phyloP scores from a whole-genome alignment of 1,140 invertebrate genomes.

The Dendroctonus ponderosae region DNA sequence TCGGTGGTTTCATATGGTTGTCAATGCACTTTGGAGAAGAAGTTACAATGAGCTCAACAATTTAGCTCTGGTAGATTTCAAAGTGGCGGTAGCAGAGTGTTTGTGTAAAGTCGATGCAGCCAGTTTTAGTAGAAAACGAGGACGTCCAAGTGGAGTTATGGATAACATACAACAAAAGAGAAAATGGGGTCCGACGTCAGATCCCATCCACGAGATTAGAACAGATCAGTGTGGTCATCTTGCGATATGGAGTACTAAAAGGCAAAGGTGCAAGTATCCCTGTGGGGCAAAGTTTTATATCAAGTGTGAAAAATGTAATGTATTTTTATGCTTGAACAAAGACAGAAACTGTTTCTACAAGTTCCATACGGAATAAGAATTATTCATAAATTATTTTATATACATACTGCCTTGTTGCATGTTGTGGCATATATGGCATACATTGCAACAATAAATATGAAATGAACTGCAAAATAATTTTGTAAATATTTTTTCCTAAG shows the following conservation, averaged over 20 bases:
- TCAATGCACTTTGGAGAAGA: constrained; percentile 31
- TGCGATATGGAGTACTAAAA: not conserved
- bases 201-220: constrained; percentile 12
- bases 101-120: constrained; percentile 23
- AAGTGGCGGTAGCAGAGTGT: constrained; percentile 29
- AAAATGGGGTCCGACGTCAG: constrained; percentile 12
- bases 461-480: too few species aligned
- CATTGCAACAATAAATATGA: too few species aligned
- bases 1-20: too few species aligned
- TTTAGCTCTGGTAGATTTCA: constrained; percentile 24
- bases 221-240: constrained; percentile 13
- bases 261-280: constrained; percentile 15
- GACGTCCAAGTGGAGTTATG: constrained; percentile 14
- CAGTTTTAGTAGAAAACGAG: constrained; percentile 6
- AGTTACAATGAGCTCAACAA: constrained; percentile 1
- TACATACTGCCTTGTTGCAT: too few species aligned
- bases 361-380: too few species aligned
- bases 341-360: constrained; percentile 35
- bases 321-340: constrained; percentile 17
- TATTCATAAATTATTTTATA: too few species aligned
- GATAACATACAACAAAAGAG: constrained; percentile 21
- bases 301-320: constrained; percentile 13
- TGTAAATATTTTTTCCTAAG: too few species aligned
- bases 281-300: constrained; percentile 13
- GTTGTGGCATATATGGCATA: too few species aligned